Evolutionary conservation across 2,113 vertebrate species (phyloP).

Genomic region (Speoplatyrhinus poulsoni): DNA sequence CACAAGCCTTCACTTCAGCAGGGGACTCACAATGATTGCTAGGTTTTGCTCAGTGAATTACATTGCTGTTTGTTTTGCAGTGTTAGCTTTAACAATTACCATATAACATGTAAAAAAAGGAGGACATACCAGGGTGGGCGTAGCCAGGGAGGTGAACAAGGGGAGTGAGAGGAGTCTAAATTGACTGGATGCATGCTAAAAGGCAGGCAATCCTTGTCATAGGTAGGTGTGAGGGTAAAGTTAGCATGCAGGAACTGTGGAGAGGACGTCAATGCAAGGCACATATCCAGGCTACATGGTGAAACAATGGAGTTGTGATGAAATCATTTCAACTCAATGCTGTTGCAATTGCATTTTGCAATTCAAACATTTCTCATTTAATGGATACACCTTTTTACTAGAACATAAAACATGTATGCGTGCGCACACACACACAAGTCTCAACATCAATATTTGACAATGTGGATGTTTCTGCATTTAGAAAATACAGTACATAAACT

Average conservation of each 20-base stretch:
- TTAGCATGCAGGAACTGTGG: slow-evolving; percentile 87
- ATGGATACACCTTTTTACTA: slow-evolving; percentile 6
- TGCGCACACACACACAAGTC: neutral
- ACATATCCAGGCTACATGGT: neutral
- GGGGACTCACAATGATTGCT: neutral
- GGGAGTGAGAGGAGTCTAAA: slow-evolving; percentile 54
- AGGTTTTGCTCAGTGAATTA: neutral
- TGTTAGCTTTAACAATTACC: neutral
- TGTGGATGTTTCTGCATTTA: neutral
- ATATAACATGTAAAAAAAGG: slow-evolving; percentile 50
- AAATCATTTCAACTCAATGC: neutral
- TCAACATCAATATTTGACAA: neutral
- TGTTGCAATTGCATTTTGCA: neutral
- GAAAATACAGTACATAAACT: neutral
- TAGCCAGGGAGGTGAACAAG: slow-evolving; percentile 60
- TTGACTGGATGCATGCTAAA: slow-evolving; percentile 85
- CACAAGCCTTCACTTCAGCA: too few relatives aligned
- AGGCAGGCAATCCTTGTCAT: slow-evolving; percentile 78
- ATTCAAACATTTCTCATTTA: slow-evolving; percentile 1
- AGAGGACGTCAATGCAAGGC: slow-evolving; percentile 57
- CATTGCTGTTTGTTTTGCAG: neutral
- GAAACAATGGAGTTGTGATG: neutral
- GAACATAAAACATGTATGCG: slow-evolving; percentile 45
- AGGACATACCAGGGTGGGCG: slow-evolving; percentile 82
- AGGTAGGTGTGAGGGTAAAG: slow-evolving; percentile 48